Evolutionary conservation across 2,797 vertebrate genomes (phyloP).

Genomic region (Pyrocephalus nanus): DNA sequence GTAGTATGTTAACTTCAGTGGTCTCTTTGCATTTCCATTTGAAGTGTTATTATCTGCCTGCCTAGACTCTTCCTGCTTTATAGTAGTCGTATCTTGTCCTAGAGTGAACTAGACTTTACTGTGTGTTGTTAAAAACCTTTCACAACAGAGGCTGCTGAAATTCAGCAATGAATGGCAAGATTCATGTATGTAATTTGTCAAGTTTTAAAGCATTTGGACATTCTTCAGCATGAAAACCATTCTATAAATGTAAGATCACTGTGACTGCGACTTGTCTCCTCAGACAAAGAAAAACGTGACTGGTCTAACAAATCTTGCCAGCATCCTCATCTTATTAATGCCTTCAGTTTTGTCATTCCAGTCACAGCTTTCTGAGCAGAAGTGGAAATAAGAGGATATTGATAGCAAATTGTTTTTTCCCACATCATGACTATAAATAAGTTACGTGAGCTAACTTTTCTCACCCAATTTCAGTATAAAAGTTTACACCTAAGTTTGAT

Average conservation of each 20-base stretch:
- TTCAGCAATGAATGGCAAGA: neutral
- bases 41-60: conserved; percentile 33
- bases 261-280: neutral
- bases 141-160: neutral
- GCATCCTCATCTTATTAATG: neutral
- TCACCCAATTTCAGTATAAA: conserved; percentile 40
- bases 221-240: neutral
- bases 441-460: conserved; percentile 53
- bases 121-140: neutral
- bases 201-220: neutral
- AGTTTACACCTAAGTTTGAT: conserved; percentile 37
- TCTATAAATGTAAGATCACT: conserved; percentile 3
- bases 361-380: conserved; percentile 56
- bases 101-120: neutral
- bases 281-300: conserved; percentile 7
- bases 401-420: conserved; percentile 42
- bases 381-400: conserved; percentile 54
- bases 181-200: neutral
- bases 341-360: conserved; percentile 50
- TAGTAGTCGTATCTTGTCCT: neutral
- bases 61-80: conserved; percentile 10
- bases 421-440: conserved; percentile 53
- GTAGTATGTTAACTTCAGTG: neutral
- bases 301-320: conserved; percentile 3
- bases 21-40: conserved; percentile 20